phyloP scores from a whole-genome alignment of 2,888 invertebrate genomes.

The Myopa tessellatipennis region DNA sequence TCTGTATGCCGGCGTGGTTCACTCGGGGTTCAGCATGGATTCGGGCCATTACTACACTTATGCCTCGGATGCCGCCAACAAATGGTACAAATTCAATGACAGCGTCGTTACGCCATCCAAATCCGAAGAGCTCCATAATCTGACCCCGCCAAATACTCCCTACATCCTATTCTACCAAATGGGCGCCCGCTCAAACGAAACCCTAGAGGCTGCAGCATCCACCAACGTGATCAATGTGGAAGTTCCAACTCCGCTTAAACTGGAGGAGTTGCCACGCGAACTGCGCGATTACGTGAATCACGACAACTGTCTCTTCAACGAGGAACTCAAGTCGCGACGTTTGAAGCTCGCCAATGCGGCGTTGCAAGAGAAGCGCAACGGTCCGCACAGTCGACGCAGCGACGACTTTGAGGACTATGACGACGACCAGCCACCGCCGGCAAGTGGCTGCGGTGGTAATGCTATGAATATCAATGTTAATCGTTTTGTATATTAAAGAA shows the following conservation, averaged over 20 bases:
- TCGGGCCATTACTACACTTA: slow-evolving; percentile 91
- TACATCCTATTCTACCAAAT: slow-evolving; percentile 84
- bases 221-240: slow-evolving; percentile 61
- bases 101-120: slow-evolving; percentile 75
- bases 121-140: slow-evolving; percentile 73
- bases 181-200: slow-evolving; percentile 60
- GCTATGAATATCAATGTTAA: slow-evolving; percentile 63
- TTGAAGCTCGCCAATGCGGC: slow-evolving; percentile 53
- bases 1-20: slow-evolving; percentile 86
- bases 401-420: slow-evolving; percentile 60
- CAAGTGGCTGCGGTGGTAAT: slow-evolving; percentile 65
- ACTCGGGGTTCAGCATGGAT: slow-evolving; percentile 84
- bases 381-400: slow-evolving; percentile 49
- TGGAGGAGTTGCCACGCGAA: slow-evolving; percentile 64
- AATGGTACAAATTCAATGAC: slow-evolving; percentile 87
- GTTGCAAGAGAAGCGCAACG: slow-evolving; percentile 45
- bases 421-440: slow-evolving; percentile 64
- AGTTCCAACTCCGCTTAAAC: slow-evolving; percentile 54
- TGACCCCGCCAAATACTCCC: slow-evolving; percentile 81
- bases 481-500: slow-evolving; percentile 64
- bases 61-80: slow-evolving; percentile 73
- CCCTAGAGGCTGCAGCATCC: slow-evolving; percentile 50
- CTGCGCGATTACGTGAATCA: slow-evolving; percentile 63
- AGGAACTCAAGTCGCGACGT: slow-evolving; percentile 60
- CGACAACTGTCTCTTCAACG: slow-evolving; percentile 62